Evolutionary conservation across 2,797 vertebrate genomes (phyloP), one percentile per base, ranked within the genome.

Genomic region (Siniperca scherzeri): DNA sequence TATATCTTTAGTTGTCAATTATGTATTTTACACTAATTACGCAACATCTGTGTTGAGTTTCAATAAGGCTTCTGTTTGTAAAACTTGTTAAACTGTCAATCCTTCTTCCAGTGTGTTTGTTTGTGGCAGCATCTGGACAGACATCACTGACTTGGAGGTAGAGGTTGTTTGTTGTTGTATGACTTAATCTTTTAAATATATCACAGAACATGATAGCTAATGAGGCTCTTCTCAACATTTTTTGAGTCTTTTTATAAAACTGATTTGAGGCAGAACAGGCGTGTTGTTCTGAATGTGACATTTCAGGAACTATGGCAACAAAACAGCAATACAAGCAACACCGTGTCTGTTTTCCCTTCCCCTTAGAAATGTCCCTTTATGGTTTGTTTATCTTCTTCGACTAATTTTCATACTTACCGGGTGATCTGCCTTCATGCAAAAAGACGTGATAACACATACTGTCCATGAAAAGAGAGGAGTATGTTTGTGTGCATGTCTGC

Each of bases 401-500:
- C 53, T 72, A 1, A 88, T 93, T 94, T 95, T 69, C 92, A 92
- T 94, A 91, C 60, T 56, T 56, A 65, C 22, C 30, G 42, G 33
- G 8, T 59, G n/a, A 82, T 77, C 67, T 67, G 80, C 67, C 16
- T 48, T 44, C 62, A 96, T 93, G 93, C 90, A 95, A 95, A 95
- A 70, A 61, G 52, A 52, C 13, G 4, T 0, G 82, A 86, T 87
- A 85, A 70, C 83, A 62, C 66, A 25, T 10, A 9, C 60, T 68
- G 56, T 81, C 69, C 38, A 85, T 64, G 69, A 83, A 86, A 76
- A 83, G 60, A 67, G 30, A 46, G 22, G 5, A 7, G 30, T 11
- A 30, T 46, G 44, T 64, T 60, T 67, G 36, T 66, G 62, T 70
- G 52, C 42, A 0, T 36, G 33, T 25, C 48, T 81, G 38, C 12